Conservation (phyloP, 2,888 invertebrate species). For the Euphydryas editha region DNA sequence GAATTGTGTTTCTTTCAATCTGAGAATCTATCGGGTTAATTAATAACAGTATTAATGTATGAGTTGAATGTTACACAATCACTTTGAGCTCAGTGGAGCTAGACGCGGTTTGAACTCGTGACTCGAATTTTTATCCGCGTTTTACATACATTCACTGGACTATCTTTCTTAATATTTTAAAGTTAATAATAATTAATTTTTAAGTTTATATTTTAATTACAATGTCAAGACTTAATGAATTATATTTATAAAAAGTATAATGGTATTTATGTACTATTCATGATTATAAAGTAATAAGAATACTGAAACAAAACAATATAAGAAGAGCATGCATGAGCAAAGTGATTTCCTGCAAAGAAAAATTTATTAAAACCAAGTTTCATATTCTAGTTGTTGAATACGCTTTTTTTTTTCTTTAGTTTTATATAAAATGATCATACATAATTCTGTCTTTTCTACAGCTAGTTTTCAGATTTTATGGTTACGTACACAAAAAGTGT, state of each 20-base stretch:
- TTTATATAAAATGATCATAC: neutral
- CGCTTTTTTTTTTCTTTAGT: neutral
- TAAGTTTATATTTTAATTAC: too few relatives aligned
- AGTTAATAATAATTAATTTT: too few relatives aligned
- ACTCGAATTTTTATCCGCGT: too few relatives aligned
- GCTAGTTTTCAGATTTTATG: neutral
- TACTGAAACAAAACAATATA: slow-evolving; percentile 8
- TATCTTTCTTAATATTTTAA: too few relatives aligned
- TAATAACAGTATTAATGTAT: neutral
- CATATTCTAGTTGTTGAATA: slow-evolving; percentile 8
- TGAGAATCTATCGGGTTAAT: neutral
- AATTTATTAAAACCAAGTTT: slow-evolving; percentile 8
- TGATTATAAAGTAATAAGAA: neutral
- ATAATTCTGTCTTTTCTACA: neutral
- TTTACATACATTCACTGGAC: too few relatives aligned
- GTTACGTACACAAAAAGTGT: too few relatives aligned
- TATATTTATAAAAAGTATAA: too few relatives aligned
- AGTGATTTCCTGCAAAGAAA: slow-evolving; percentile 7
- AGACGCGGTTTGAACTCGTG: too few relatives aligned
- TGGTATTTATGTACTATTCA: neutral
- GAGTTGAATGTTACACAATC: too few relatives aligned
- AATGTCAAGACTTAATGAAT: too few relatives aligned
- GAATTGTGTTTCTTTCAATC: too few relatives aligned
- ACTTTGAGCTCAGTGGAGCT: too few relatives aligned
- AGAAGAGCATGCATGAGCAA: slow-evolving; percentile 1